phyloP scores from a whole-genome alignment of 2,888 invertebrate species.

The Aphidius colemani region DNA sequence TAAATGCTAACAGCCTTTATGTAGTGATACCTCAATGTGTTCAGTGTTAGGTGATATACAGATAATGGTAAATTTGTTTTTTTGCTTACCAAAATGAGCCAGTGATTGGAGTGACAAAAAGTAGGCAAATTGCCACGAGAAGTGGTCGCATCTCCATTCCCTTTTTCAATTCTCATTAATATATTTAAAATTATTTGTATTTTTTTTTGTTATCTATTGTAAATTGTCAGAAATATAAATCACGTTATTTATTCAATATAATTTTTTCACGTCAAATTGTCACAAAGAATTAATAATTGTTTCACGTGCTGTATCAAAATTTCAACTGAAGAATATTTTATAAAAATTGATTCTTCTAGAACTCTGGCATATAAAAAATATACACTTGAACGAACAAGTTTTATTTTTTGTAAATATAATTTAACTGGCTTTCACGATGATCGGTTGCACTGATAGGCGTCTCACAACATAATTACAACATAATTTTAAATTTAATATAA shows the following conservation, averaged over 20 bases:
- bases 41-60: too few species aligned
- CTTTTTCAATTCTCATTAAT: conserved; percentile 18
- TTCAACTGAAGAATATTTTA: too few species aligned
- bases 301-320: too few species aligned
- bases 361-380: background rate
- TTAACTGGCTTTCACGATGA: background rate
- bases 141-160: conserved; percentile 71
- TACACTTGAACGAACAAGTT: conserved; percentile 17
- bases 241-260: too few species aligned
- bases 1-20: conserved; percentile 32
- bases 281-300: too few species aligned
- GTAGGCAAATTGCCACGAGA: conserved; percentile 81
- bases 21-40: conserved; percentile 32
- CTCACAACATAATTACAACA: conserved; percentile 16
- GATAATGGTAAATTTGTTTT: too few species aligned
- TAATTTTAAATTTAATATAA: conserved; percentile 5
- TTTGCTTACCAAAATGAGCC: conserved; percentile 87
- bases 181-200: too few species aligned
- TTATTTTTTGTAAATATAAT: conserved; percentile 7
- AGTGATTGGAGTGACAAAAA: conserved; percentile 86
- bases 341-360: too few species aligned
- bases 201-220: too few species aligned
- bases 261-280: too few species aligned
- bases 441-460: conserved; percentile 16
- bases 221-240: too few species aligned